Percentiles rank a stretch among this genome's conserved stretches.
Conservation (phyloP, 2,888 invertebrate species). For the Scaeva pyrastri region DNA sequence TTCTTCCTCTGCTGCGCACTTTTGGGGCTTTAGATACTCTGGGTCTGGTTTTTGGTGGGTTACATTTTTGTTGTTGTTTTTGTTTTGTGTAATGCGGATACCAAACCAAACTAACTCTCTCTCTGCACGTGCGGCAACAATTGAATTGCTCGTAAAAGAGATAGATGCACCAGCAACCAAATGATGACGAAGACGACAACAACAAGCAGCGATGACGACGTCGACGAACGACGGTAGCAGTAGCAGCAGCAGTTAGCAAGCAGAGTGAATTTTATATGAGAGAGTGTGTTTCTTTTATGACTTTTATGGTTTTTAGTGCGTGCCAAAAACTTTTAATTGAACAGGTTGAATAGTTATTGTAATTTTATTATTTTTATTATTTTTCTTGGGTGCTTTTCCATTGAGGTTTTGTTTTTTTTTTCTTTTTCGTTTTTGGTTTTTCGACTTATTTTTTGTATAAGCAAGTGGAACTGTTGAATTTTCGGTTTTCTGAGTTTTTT, state of each 20-base stretch:
- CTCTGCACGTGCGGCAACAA: slow-evolving; percentile 64
- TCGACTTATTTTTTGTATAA: too few species aligned
- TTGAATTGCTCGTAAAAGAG: slow-evolving; percentile 71
- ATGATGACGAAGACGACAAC: not conserved
- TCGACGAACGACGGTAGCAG: not conserved
- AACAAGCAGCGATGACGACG: not conserved
- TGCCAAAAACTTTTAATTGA: slow-evolving; percentile 84
- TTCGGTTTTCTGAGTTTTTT: too few species aligned
- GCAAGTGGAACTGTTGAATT: slow-evolving; percentile 16
- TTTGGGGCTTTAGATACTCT: slow-evolving; percentile 12
- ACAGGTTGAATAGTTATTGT: slow-evolving; percentile 76
- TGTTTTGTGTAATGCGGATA: slow-evolving; percentile 17
- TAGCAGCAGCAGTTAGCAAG: slow-evolving; percentile 5
- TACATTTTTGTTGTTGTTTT: slow-evolving; percentile 1
- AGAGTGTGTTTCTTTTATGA: slow-evolving; percentile 80
- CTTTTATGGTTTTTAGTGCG: slow-evolving; percentile 84
- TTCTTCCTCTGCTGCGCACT: slow-evolving; percentile 4
- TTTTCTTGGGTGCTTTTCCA: slow-evolving; percentile 31
- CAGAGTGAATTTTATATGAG: slow-evolving; percentile 54
- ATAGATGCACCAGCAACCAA: slow-evolving; percentile 62
- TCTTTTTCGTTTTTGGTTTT: slow-evolving; percentile 30
- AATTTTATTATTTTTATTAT: slow-evolving; percentile 62
- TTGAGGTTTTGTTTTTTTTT: slow-evolving; percentile 43
- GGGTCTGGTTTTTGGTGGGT: not conserved
- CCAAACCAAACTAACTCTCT: too few species aligned